Evolutionary conservation across 2,113 vertebrate genomes (phyloP).

Genomic region (Anoura caudifer): DNA sequence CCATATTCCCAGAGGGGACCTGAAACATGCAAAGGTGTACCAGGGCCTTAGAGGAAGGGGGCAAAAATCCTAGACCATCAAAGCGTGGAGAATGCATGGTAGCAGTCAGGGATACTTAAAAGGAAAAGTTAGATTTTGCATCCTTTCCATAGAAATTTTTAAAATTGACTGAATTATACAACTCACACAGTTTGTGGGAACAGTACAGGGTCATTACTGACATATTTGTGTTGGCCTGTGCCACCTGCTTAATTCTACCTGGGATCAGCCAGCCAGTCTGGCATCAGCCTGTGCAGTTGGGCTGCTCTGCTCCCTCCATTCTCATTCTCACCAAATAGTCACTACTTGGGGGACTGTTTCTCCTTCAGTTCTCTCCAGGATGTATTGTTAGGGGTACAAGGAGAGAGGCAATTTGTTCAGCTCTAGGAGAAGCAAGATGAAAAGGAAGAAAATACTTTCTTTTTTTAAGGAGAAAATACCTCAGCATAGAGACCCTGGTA

Average conservation of each 20-base stretch:
- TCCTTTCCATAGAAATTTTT: background rate
- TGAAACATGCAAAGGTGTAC: background rate
- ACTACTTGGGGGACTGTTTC: background rate
- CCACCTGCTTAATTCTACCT: background rate
- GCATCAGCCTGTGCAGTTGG: background rate
- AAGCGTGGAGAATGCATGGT: background rate
- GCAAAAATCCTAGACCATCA: background rate
- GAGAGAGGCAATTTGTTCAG: background rate
- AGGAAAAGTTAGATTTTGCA: background rate
- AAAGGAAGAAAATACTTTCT: background rate
- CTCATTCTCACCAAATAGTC: background rate
- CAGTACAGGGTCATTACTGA: background rate
- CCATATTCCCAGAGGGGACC: background rate
- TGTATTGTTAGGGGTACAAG: background rate
- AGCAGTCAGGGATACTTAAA: background rate
- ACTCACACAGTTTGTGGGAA: background rate
- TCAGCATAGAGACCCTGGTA: background rate
- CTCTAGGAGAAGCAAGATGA: background rate
- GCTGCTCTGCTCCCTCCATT: background rate
- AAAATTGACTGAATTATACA: background rate
- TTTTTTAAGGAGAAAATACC: background rate
- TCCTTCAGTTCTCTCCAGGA: background rate
- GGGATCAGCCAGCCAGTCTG: background rate
- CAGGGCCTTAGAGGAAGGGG: background rate
- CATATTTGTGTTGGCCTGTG: background rate